Conservation (phyloP, 2,888 invertebrate genomes). For the Brenthis ino region DNA sequence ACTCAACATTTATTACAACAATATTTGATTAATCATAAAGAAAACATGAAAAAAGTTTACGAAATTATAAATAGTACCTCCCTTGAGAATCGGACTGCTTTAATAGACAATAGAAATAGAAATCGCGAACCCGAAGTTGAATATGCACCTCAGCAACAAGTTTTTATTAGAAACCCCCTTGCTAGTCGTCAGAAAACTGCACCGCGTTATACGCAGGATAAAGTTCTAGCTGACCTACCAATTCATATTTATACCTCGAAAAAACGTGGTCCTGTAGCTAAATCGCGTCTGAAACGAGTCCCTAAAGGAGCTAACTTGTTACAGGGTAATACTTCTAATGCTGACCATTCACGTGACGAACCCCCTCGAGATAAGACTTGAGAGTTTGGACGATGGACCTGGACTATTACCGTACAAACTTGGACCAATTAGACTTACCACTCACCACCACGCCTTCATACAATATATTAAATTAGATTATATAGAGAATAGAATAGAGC, state of each 20-base stretch:
- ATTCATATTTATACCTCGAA: constrained; percentile 37
- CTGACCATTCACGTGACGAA: constrained; percentile 19
- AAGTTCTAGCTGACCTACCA: constrained; percentile 33
- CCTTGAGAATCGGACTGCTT: constrained; percentile 2
- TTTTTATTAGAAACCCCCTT: constrained; percentile 34
- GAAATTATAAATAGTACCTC: constrained; percentile 19
- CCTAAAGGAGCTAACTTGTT: constrained; percentile 36
- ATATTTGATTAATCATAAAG: constrained; percentile 21
- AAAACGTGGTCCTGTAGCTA: constrained; percentile 36
- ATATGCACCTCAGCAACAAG: constrained; percentile 32
- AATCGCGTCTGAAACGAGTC: constrained; percentile 34
- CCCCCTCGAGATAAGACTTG: constrained; percentile 40
- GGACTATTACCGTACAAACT: constrained; percentile 42
- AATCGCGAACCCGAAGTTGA: constrained; percentile 34
- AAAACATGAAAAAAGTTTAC: constrained; percentile 24
- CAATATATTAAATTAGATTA: constrained; percentile 15
- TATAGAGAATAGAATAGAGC: constrained; percentile 13
- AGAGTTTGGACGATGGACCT: constrained; percentile 38
- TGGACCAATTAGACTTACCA: constrained; percentile 33
- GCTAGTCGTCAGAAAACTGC: constrained; percentile 30
- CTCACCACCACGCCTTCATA: constrained; percentile 7
- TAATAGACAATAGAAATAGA: constrained; percentile 30
- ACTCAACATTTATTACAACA: constrained; percentile 31
- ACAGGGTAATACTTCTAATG: constrained; percentile 32
- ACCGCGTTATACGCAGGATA: constrained; percentile 31